Percentiles rank a stretch among this genome's conserved stretches.
Evolutionary conservation across 2,888 invertebrate genomes (phyloP).

Genomic region (Seira sanloemensis): DNA sequence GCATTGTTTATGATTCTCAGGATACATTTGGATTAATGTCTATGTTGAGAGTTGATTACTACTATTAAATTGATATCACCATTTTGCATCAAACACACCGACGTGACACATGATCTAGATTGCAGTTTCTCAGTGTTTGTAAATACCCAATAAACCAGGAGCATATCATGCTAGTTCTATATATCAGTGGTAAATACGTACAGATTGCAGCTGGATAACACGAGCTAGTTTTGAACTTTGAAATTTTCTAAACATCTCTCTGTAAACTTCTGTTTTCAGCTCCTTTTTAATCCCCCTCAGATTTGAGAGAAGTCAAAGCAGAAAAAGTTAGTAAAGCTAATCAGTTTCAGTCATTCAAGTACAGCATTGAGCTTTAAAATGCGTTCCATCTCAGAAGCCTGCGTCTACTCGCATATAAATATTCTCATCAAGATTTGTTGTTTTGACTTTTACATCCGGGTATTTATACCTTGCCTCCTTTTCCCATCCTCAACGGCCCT

Average conservation of each 20-base stretch:
- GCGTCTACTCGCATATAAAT: neutral
- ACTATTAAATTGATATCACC: too few species aligned
- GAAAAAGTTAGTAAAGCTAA: neutral
- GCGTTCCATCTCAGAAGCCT: neutral
- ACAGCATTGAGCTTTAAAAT: neutral
- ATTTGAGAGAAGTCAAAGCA: constrained; percentile 7
- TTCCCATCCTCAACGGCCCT: neutral
- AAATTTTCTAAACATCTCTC: neutral
- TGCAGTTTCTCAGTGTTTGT: too few species aligned
- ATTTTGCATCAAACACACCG: too few species aligned
- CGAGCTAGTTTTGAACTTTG: neutral
- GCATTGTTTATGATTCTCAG: too few species aligned
- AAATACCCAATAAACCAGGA: too few species aligned
- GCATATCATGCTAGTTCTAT: too few species aligned
- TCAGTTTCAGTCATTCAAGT: constrained; percentile 21
- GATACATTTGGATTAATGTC: too few species aligned
- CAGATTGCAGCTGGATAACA: neutral
- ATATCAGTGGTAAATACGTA: too few species aligned
- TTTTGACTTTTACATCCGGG: constrained; percentile 74
- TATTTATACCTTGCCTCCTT: constrained; percentile 22
- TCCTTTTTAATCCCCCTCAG: neutral
- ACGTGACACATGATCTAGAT: too few species aligned
- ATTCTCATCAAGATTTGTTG: constrained; percentile 68
- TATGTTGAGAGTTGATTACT: too few species aligned
- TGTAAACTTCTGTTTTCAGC: neutral